phyloP scores from a whole-genome alignment of 2,113 vertebrate species.

The Clarias batrachus region DNA sequence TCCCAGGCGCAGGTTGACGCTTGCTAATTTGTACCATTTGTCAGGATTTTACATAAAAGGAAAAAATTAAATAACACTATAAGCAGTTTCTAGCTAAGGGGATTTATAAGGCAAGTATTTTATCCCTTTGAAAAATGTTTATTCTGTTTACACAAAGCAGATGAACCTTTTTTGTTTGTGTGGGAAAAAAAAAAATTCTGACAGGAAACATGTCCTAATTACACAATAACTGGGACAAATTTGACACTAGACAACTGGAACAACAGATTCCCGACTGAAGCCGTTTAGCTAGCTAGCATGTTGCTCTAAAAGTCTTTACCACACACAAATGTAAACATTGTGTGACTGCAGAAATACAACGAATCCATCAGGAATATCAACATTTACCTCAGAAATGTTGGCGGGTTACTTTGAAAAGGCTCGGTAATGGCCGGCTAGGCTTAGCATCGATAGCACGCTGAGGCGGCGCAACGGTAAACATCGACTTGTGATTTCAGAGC shows the following conservation, averaged over 20 bases:
- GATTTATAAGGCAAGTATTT: neutral
- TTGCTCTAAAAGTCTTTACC: neutral
- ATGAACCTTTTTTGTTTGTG: neutral
- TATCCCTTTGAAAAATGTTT: neutral
- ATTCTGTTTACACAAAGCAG: neutral
- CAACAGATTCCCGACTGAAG: neutral
- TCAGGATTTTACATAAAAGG: neutral
- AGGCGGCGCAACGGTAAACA: neutral
- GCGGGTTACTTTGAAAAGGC: neutral
- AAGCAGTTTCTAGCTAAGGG: neutral
- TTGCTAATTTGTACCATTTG: neutral
- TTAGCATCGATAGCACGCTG: neutral
- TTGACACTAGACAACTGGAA: neutral
- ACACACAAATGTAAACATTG: neutral
- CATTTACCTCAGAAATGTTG: constrained; percentile 8
- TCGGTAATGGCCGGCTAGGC: too few species aligned
- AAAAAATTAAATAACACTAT: neutral
- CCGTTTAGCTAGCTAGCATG: neutral
- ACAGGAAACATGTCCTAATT: neutral
- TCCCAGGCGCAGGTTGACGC: neutral
- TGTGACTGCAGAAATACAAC: neutral
- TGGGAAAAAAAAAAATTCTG: neutral
- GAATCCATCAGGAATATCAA: neutral
- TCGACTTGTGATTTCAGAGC: neutral
- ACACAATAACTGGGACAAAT: neutral